A percentile compares a stretch with the other conserved stretches of the same genome.
These are phyloP conservation scores for Ceriagrion tenellum DNA, from an alignment of 2,888 invertebrate species.

Conservation along the genomic window DNA sequence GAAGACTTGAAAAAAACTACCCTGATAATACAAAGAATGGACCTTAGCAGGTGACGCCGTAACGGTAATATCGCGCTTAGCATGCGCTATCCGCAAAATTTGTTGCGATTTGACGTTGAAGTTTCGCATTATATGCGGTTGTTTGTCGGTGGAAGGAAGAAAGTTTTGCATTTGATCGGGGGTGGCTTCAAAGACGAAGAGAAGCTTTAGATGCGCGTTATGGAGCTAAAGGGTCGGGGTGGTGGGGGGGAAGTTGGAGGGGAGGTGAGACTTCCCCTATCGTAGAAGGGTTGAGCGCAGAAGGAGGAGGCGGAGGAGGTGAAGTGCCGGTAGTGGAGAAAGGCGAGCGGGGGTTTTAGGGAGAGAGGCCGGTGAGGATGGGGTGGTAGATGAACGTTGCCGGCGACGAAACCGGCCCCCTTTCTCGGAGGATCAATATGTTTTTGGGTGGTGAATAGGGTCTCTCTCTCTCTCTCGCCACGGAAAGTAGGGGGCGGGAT, in stretches of 20 bases:
- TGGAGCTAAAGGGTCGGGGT: too few species aligned
- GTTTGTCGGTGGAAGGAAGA: neutral
- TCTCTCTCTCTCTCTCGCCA: neutral
- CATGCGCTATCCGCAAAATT: too few species aligned
- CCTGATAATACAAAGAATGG: too few species aligned
- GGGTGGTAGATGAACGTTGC: constrained; percentile 5
- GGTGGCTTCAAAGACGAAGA: neutral
- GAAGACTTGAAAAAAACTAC: too few species aligned
- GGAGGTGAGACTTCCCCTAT: neutral
- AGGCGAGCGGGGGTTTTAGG: neutral
- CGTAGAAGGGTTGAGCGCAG: neutral
- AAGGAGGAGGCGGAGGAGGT: neutral
- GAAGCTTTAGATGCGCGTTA: neutral
- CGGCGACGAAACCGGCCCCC: constrained; percentile 1
- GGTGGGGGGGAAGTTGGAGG: neutral
- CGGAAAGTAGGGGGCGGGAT: neutral
- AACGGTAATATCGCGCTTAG: too few species aligned
- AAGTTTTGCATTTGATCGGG: neutral
- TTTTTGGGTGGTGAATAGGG: constrained; percentile 37
- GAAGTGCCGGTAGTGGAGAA: neutral
- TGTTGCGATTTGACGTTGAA: too few species aligned
- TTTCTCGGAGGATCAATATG: constrained; percentile 28
- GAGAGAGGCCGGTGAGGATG: neutral
- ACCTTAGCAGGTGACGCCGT: too few species aligned
- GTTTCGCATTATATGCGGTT: too few species aligned